These are phyloP conservation scores for Ornithorhynchus anatinus DNA, from an alignment of 2,113 vertebrate genomes.

Conservation along the genomic window DNA sequence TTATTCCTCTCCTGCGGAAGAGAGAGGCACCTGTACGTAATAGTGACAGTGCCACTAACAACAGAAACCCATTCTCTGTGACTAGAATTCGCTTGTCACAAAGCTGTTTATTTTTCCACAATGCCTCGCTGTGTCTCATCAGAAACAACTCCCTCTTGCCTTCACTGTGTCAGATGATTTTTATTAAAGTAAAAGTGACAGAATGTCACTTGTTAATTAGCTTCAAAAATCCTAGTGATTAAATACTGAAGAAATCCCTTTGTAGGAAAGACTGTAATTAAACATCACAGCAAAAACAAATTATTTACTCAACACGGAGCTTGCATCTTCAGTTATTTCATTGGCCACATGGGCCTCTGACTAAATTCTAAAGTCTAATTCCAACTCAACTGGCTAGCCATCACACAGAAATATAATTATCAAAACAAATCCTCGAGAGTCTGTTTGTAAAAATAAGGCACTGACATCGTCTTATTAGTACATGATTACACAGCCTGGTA, in stretches of 20 bases:
- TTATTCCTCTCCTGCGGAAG: background rate
- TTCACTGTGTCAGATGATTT: slow-evolving; percentile 58
- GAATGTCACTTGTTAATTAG: slow-evolving; percentile 70
- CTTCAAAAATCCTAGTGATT: slow-evolving; percentile 65
- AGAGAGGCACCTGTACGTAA: background rate
- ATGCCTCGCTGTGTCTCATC: background rate
- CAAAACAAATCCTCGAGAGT: background rate
- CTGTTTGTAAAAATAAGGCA: background rate
- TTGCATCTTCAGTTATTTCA: slow-evolving; percentile 58
- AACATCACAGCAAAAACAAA: slow-evolving; percentile 72
- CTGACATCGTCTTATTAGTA: background rate
- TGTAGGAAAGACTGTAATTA: slow-evolving; percentile 72
- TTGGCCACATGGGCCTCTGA: slow-evolving; percentile 59
- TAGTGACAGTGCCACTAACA: background rate
- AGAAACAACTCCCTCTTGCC: slow-evolving; percentile 25
- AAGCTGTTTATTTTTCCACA: slow-evolving; percentile 36
- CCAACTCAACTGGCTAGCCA: slow-evolving; percentile 35
- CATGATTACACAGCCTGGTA: background rate
- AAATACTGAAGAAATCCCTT: slow-evolving; percentile 62
- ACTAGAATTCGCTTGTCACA: background rate
- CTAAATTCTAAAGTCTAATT: slow-evolving; percentile 34
- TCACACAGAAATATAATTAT: slow-evolving; percentile 57
- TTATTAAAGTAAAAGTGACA: slow-evolving; percentile 65
- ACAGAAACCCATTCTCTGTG: background rate
- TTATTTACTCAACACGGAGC: slow-evolving; percentile 44